phyloP scores from a whole-genome alignment of 1,140 invertebrate genomes.

The Orius laevigatus region DNA sequence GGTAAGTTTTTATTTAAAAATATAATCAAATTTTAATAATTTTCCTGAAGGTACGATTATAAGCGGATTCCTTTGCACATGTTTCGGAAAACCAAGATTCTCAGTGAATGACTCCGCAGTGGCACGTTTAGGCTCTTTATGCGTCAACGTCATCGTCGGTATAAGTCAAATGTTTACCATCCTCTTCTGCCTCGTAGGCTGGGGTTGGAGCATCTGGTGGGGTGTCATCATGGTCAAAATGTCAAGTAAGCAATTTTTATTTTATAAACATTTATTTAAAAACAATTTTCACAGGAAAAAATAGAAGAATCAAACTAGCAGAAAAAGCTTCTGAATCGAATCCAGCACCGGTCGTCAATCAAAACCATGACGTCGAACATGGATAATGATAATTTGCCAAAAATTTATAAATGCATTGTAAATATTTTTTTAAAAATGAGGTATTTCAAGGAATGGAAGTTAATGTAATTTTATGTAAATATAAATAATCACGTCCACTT shows the following conservation, averaged over 20 bases:
- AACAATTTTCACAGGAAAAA: constrained; percentile 7
- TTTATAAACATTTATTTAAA: background rate
- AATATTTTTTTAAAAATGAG: no score
- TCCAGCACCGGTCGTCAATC: constrained; percentile 5
- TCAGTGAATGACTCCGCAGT: constrained; percentile 50
- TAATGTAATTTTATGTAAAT: no score
- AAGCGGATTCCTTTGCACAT: constrained; percentile 73
- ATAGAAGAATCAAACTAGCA: constrained; percentile 11
- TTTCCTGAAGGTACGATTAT: constrained; percentile 61
- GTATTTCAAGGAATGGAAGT: no score
- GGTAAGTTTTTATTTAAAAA: constrained; percentile 36
- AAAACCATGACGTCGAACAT: constrained; percentile 14
- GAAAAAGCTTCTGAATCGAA: constrained; percentile 1
- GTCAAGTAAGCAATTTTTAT: constrained; percentile 39
- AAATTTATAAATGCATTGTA: no score
- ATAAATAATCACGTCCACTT: no score
- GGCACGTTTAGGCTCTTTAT: constrained; percentile 54
- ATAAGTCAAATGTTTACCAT: constrained; percentile 77
- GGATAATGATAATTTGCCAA: no score
- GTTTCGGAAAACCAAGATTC: constrained; percentile 74
- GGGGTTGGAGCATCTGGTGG: constrained; percentile 97
- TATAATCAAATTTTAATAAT: background rate
- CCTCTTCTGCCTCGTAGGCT: constrained; percentile 86
- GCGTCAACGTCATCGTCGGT: constrained; percentile 72
- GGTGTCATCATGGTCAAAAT: constrained; percentile 72